Conservation (phyloP, 2,113 vertebrate genomes). For the Nansenia antarctica region DNA sequence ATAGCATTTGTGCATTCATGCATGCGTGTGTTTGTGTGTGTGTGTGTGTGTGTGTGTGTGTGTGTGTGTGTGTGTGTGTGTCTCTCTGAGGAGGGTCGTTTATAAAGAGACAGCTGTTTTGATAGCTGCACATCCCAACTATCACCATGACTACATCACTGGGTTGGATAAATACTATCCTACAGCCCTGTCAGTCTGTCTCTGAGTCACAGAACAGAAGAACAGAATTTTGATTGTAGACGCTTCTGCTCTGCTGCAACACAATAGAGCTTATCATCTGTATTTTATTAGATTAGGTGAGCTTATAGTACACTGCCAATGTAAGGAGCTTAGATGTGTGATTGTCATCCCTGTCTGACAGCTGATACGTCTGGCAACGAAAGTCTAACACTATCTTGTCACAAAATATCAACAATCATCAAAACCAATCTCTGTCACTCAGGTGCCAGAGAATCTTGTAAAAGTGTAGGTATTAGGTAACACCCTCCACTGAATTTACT, state of each 20-base stretch:
- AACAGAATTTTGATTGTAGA: background rate
- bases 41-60: too few relatives aligned
- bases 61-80: too few relatives aligned
- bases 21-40: too few relatives aligned
- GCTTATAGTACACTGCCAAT: background rate
- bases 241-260: background rate
- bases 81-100: too few relatives aligned
- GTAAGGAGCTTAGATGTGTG: background rate
- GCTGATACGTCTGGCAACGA: background rate
- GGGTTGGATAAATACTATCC: background rate
- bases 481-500: background rate
- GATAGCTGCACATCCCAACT: background rate
- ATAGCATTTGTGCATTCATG: too few relatives aligned
- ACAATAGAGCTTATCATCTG: background rate
- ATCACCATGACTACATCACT: background rate
- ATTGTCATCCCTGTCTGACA: background rate
- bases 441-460: background rate
- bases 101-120: background rate
- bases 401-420: background rate
- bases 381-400: background rate
- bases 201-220: background rate
- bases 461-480: too few relatives aligned
- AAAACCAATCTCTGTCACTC: background rate
- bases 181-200: background rate
- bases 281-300: background rate